A percentile compares a stretch with the other conserved stretches of the same genome.
phyloP scores from a whole-genome alignment of 2,113 vertebrate species.

The Phrynosoma platyrhinos region DNA sequence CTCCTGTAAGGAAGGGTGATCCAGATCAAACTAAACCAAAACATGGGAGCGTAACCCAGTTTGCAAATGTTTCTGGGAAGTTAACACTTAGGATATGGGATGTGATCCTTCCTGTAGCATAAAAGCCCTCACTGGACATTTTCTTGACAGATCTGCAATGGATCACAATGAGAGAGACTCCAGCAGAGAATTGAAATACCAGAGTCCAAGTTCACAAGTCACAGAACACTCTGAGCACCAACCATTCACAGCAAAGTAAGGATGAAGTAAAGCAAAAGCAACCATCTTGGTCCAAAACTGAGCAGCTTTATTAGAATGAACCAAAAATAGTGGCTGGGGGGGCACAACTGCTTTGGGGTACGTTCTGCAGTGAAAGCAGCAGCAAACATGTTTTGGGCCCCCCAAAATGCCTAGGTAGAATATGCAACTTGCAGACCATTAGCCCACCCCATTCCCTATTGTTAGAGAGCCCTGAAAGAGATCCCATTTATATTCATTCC shows the following conservation, averaged over 20 bases:
- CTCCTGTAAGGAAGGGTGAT: too few species aligned
- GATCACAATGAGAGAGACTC: constrained; percentile 5
- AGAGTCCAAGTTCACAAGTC: fast-evolving
- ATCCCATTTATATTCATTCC: too few species aligned
- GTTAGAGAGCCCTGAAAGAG: too few species aligned
- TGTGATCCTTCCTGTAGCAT: background rate
- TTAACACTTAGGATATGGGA: background rate
- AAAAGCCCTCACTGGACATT: background rate
- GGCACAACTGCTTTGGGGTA: too few species aligned
- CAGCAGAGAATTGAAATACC: background rate
- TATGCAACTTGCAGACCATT: too few species aligned
- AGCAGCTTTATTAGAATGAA: background rate
- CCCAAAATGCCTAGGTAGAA: too few species aligned
- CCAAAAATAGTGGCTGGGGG: background rate
- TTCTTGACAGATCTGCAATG: constrained; percentile 43
- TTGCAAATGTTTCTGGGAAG: background rate
- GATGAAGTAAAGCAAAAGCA: background rate
- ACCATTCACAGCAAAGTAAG: constrained; percentile 15
- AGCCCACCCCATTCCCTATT: too few species aligned
- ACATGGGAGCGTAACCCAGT: too few species aligned
- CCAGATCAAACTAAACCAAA: too few species aligned
- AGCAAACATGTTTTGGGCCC: too few species aligned
- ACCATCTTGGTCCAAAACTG: background rate
- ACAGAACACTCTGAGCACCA: background rate
- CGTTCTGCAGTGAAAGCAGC: too few species aligned